Evolutionary conservation across 2,888 invertebrate genomes (phyloP).

Genomic region (Microdon myrmicae): DNA sequence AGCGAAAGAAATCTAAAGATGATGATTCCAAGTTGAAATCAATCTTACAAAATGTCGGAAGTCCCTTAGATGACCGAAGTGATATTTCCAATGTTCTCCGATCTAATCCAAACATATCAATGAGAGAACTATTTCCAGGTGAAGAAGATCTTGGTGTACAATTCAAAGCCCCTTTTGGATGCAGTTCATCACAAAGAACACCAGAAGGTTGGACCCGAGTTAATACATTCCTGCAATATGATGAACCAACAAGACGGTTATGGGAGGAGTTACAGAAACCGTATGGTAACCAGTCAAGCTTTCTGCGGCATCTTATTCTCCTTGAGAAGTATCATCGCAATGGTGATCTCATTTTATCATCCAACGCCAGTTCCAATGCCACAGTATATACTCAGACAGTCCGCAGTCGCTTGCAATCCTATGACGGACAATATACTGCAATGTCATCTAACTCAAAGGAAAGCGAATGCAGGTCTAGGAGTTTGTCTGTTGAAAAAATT

Average conservation of each 20-base stretch:
- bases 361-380: conserved; percentile 79
- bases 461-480: conserved; percentile 49
- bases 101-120: conserved; percentile 82
- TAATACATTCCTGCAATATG: conserved; percentile 81
- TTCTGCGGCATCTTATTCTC: conserved; percentile 81
- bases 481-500: conserved; percentile 62
- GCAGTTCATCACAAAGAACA: conserved; percentile 69
- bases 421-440: conserved; percentile 71
- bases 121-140: conserved; percentile 82
- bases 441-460: conserved; percentile 25
- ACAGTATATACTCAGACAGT: conserved; percentile 83
- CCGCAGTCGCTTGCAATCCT: conserved; percentile 80
- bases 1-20: conserved; percentile 25
- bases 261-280: conserved; percentile 87
- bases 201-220: conserved; percentile 89
- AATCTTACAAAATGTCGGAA: conserved; percentile 59
- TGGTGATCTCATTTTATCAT: conserved; percentile 80
- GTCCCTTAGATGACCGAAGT: conserved; percentile 24
- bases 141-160: conserved; percentile 82
- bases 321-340: conserved; percentile 86
- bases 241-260: conserved; percentile 80
- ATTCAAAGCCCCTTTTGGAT: conserved; percentile 80
- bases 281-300: conserved; percentile 88
- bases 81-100: conserved; percentile 65
- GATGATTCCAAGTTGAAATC: conserved; percentile 63